Percentiles rank a stretch among this genome's conserved stretches.
Conservation (phyloP, 2,888 invertebrate species). For the Cerceris rybyensis region DNA sequence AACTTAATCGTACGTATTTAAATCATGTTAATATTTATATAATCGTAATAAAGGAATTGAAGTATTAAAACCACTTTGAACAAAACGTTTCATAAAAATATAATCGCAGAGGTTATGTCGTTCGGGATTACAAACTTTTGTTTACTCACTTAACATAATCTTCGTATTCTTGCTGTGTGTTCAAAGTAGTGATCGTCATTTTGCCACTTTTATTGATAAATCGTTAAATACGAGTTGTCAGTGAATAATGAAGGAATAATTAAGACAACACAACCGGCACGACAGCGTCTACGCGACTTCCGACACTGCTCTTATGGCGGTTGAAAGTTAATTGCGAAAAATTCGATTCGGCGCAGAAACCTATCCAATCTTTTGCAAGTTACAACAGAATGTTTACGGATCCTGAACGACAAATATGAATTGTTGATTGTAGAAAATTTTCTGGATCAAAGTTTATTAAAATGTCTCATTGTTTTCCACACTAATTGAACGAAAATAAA, state of each 20-base stretch:
- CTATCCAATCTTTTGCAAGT: not conserved
- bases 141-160: conserved; percentile 80
- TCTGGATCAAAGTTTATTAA: no score
- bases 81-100: not conserved
- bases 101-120: not conserved
- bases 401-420: no score
- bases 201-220: conserved; percentile 50
- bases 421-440: no score
- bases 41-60: not conserved
- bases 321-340: not conserved
- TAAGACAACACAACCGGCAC: not conserved
- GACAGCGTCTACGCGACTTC: conserved; percentile 63
- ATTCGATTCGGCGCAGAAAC: conserved; percentile 18
- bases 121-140: not conserved
- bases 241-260: not conserved
- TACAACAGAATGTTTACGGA: conserved; percentile 1
- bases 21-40: not conserved
- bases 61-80: not conserved
- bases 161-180: conserved; percentile 83
- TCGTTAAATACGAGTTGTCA: conserved; percentile 10
- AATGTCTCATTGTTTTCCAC: no score
- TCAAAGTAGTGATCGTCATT: conserved; percentile 84
- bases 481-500: no score
- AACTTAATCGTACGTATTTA: not conserved
- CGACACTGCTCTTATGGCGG: conserved; percentile 56